A percentile compares a stretch with the other conserved stretches of the same genome.
Conservation (phyloP, 37 sponge, comb jelly and placozoan species). For the Diacarnus erythraeanus region DNA sequence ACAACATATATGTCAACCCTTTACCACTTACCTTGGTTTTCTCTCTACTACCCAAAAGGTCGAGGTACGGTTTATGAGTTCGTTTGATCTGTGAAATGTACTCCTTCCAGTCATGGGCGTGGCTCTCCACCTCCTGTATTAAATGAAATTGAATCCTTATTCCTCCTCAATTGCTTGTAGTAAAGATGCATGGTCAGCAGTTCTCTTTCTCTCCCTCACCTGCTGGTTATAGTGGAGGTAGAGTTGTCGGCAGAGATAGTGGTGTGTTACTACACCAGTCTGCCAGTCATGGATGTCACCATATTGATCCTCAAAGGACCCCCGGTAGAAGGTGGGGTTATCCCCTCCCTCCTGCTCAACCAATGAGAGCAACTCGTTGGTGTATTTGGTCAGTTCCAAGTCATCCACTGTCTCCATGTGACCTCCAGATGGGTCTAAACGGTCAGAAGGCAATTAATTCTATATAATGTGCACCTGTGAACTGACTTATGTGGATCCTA, state of each 20-base stretch:
- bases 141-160: not conserved
- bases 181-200: not conserved
- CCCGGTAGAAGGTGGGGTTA: conserved; percentile 8
- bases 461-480: not conserved
- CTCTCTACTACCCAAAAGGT: not conserved
- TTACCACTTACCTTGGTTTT: not conserved
- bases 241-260: conserved; percentile 65
- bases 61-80: not conserved
- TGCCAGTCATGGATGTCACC: conserved; percentile 76
- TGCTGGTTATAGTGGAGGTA: conserved; percentile 70
- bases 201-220: conserved; percentile 13
- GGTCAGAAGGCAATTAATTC: not conserved
- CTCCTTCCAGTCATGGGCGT: not conserved
- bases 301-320: conserved; percentile 65
- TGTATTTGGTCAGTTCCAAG: conserved; percentile 3
- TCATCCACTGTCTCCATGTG: not conserved
- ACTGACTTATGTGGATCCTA: conserved; percentile 26
- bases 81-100: conserved; percentile 2
- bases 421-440: not conserved
- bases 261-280: conserved; percentile 28
- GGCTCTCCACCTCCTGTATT: not conserved
- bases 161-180: not conserved
- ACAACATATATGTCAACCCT: not conserved
- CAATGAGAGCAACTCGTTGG: conserved; percentile 13
- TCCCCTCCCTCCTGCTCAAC: conserved; percentile 22